Evolutionary conservation across 2,888 invertebrate genomes (phyloP).

Genomic region (Dysmachus trigonus): DNA sequence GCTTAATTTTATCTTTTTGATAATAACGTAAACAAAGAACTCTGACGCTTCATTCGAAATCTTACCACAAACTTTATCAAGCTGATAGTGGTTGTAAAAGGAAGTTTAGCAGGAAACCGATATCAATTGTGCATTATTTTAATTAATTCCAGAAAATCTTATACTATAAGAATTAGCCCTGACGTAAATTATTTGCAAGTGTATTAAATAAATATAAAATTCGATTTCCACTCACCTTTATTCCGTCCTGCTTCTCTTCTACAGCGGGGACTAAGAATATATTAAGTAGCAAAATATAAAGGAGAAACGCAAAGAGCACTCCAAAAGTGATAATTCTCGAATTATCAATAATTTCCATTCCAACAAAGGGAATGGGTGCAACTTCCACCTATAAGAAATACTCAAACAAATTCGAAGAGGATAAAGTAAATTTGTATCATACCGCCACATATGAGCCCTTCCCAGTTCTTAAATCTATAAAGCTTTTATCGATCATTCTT

Average conservation of each 20-base stretch:
- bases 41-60: not conserved
- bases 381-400: constrained; percentile 51
- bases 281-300: constrained; percentile 56
- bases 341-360: constrained; percentile 52
- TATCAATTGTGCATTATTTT: no score
- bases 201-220: not conserved
- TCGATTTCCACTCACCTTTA: constrained; percentile 67
- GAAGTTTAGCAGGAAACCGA: not conserved
- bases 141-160: constrained; percentile 50
- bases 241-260: constrained; percentile 70
- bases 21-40: not conserved
- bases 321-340: constrained; percentile 56
- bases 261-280: constrained; percentile 68
- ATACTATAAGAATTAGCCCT: not conserved
- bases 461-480: constrained; percentile 60
- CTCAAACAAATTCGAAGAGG: not conserved
- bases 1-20: not conserved
- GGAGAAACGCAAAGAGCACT: constrained; percentile 56
- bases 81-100: not conserved
- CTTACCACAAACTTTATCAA: not conserved
- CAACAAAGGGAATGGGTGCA: constrained; percentile 56
- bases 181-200: not conserved
- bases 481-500: constrained; percentile 70
- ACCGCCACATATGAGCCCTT: constrained; percentile 49
- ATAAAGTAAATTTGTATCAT: not conserved